Percentiles rank a stretch among this genome's conserved stretches.
Evolutionary conservation across 2,888 invertebrate species (phyloP).

Genomic region (Caenorhabditis sp.): DNA sequence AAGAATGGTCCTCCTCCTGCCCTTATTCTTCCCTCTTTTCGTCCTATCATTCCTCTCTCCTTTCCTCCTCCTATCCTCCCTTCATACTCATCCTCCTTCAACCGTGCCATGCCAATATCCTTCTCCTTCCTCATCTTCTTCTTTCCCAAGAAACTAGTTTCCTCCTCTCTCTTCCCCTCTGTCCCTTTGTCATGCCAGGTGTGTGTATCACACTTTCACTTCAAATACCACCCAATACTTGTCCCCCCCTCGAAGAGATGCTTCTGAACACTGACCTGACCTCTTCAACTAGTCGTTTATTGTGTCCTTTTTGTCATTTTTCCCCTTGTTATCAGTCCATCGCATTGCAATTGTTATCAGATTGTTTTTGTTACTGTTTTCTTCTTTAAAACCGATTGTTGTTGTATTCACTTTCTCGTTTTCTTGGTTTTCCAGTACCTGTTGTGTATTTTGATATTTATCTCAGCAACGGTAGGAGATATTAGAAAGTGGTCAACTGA

Average conservation of each 20-base stretch:
- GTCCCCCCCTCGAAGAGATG: neutral
- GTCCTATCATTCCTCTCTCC: neutral
- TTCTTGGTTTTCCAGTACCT: too few relatives aligned
- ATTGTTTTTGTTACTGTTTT: neutral
- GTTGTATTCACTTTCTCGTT: neutral
- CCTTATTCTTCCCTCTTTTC: neutral
- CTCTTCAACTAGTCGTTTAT: neutral
- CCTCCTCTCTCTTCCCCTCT: too few relatives aligned
- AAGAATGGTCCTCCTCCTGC: neutral
- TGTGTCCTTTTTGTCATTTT: neutral
- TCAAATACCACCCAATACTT: constrained; percentile 1
- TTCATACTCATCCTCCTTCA: neutral
- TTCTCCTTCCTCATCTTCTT: neutral
- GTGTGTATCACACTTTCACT: constrained; percentile 27
- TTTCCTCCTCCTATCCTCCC: neutral
- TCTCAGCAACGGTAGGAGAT: too few relatives aligned
- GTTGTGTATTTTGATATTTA: too few relatives aligned
- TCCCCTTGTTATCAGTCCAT: neutral
- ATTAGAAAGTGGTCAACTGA: too few relatives aligned
- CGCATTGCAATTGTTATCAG: neutral
- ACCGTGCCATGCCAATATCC: neutral
- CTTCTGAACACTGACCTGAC: neutral
- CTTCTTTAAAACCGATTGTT: too few relatives aligned
- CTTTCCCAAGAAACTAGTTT: constrained; percentile 2
- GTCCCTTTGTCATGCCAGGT: constrained; percentile 8